A percentile compares a stretch with the other conserved stretches of the same genome.
Conservation (phyloP, 2,888 invertebrate genomes). For the Apotomis betuletana region DNA sequence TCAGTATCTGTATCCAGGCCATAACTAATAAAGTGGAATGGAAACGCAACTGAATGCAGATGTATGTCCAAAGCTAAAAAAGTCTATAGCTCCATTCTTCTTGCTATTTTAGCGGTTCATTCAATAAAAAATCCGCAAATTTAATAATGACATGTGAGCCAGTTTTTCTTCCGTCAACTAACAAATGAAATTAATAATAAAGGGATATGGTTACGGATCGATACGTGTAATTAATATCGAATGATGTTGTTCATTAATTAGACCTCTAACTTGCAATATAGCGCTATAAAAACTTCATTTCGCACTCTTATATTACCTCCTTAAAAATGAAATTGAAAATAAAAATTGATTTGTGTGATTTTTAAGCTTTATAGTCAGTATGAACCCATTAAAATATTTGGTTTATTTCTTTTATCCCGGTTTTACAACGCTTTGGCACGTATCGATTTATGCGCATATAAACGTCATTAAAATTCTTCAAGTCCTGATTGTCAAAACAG, state of each 20-base stretch:
- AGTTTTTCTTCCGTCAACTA: neutral
- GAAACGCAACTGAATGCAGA: no score
- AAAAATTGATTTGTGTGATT: slow-evolving; percentile 36
- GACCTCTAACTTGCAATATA: slow-evolving; percentile 26
- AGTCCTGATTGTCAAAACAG: neutral
- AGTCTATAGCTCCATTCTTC: no score
- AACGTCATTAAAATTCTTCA: neutral
- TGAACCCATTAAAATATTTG: slow-evolving; percentile 20
- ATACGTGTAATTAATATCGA: neutral
- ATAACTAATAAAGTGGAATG: no score
- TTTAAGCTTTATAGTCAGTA: slow-evolving; percentile 30
- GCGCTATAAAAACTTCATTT: slow-evolving; percentile 32
- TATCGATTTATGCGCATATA: neutral
- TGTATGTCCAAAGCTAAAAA: no score
- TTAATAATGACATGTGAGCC: no score
- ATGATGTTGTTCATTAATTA: slow-evolving; percentile 20
- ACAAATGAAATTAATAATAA: neutral
- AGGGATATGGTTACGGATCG: neutral
- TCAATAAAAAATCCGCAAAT: no score
- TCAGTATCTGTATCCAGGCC: no score
- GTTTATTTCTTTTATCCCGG: slow-evolving; percentile 14
- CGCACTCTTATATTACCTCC: slow-evolving; percentile 28
- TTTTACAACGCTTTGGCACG: slow-evolving; percentile 7
- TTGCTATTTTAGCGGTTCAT: no score
- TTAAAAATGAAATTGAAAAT: slow-evolving; percentile 34